Evolutionary conservation across 2,113 vertebrate genomes (phyloP).

Genomic region (Fulmarus glacialis): DNA sequence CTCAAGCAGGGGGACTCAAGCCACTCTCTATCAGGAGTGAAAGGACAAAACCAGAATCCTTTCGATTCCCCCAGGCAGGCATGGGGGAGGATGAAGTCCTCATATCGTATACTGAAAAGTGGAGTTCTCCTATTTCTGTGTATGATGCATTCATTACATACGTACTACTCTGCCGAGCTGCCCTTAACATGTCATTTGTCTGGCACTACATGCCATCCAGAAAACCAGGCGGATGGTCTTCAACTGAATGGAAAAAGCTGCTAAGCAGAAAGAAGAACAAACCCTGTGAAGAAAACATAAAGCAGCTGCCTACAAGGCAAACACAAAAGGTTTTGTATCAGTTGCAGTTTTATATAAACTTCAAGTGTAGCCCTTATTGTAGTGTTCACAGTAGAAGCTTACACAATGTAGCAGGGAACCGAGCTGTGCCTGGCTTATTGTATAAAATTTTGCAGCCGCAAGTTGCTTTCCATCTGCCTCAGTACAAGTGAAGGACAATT

Average conservation of each 20-base stretch:
- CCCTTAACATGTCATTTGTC: not conserved
- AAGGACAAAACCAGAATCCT: not conserved
- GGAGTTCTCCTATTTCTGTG: not conserved
- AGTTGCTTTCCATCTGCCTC: not conserved
- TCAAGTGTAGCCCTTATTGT: not conserved
- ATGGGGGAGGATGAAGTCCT: not conserved
- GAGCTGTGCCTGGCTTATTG: not conserved
- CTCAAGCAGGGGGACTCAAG: not conserved
- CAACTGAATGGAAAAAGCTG: not conserved
- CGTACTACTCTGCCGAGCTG: not conserved
- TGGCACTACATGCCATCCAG: not conserved
- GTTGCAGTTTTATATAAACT: not conserved
- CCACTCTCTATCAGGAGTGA: not conserved
- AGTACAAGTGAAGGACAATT: not conserved
- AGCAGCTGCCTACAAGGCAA: not conserved
- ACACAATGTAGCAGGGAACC: not conserved
- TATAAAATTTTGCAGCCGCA: not conserved
- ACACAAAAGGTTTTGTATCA: not conserved
- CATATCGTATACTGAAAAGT: not conserved
- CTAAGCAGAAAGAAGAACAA: not conserved
- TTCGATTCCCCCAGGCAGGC: not conserved
- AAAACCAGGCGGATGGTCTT: not conserved
- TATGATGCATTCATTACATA: not conserved
- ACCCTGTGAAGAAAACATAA: not conserved
- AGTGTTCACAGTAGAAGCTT: not conserved